Evolutionary conservation across 2,888 invertebrate species (phyloP).

Genomic region (Magallana nippona): DNA sequence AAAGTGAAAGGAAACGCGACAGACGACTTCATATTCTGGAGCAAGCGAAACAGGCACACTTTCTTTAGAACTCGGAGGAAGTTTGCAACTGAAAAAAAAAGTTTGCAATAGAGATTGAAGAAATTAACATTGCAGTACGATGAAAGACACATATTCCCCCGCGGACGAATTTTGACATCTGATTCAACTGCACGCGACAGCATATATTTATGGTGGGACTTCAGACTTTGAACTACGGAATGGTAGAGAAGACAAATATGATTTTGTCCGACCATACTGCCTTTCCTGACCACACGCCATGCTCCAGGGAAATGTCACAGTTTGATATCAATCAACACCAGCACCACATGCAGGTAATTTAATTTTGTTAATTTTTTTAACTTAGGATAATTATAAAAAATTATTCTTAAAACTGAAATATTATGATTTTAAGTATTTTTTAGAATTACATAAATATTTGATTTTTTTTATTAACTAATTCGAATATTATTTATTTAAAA

Average conservation of each 20-base stretch:
- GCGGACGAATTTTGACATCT: conserved; percentile 11
- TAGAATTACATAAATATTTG: neutral
- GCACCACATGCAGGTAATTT: conserved; percentile 42
- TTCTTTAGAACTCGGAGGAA: neutral
- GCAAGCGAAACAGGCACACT: neutral
- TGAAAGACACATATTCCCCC: conserved; percentile 12
- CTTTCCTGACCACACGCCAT: conserved; percentile 31
- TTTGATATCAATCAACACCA: conserved; percentile 32
- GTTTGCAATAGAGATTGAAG: neutral
- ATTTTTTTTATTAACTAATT: neutral
- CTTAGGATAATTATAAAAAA: neutral
- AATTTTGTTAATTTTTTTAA: neutral
- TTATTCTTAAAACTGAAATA: neutral
- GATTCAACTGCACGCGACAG: conserved; percentile 22
- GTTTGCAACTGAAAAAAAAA: neutral
- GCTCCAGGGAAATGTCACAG: conserved; percentile 37
- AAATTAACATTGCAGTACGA: neutral
- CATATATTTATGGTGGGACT: conserved; percentile 24
- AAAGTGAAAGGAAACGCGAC: conserved; percentile 30
- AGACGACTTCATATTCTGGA: conserved; percentile 3
- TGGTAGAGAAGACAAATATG: conserved; percentile 46
- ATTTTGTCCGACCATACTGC: conserved; percentile 37
- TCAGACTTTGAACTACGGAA: conserved; percentile 25
- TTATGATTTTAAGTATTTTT: neutral
- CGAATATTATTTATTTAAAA: neutral